Evolutionary conservation across 2,797 vertebrate species (phyloP).

Genomic region (Alectoris magna): DNA sequence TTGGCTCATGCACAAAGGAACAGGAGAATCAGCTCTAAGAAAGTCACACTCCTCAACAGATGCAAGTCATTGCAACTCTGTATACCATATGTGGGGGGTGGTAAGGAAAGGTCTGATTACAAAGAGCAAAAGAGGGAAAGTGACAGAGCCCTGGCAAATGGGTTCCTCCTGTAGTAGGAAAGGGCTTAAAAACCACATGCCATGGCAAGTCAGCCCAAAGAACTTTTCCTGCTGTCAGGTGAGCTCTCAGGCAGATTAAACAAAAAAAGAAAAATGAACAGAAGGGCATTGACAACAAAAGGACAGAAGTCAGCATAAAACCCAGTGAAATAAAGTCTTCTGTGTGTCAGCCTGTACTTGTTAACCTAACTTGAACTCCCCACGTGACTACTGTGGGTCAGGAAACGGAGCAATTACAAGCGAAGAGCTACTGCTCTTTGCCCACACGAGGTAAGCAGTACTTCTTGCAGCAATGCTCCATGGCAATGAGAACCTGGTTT

Average conservation of each 20-base stretch:
- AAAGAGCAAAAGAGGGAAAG: conserved; percentile 25
- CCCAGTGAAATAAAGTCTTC: not conserved
- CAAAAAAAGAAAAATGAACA: conserved; percentile 27
- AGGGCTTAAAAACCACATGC: not conserved
- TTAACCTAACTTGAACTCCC: conserved; percentile 52
- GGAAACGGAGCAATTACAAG: not conserved
- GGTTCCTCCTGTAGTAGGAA: not conserved
- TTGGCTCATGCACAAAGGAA: conserved; percentile 45
- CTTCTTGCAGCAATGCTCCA: not conserved
- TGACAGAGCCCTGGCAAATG: not conserved
- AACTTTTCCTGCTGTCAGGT: not conserved
- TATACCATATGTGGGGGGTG: not conserved
- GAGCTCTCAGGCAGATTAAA: conserved; percentile 13
- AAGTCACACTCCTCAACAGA: conserved; percentile 63
- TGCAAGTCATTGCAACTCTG: conserved; percentile 28
- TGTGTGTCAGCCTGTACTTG: conserved; percentile 1
- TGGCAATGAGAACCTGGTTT: not conserved
- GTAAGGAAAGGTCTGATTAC: not conserved
- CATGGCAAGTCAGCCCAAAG: not conserved
- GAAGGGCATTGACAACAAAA: conserved; percentile 17
- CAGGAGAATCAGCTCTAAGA: conserved; percentile 35
- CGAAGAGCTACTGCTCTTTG: not conserved
- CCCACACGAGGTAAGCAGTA: not conserved
- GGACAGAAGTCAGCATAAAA: not conserved
- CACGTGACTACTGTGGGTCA: not conserved